Percentiles rank a stretch among this genome's conserved stretches.
phyloP scores from a whole-genome alignment of 1,140 invertebrate species.

The Formica selysi region DNA sequence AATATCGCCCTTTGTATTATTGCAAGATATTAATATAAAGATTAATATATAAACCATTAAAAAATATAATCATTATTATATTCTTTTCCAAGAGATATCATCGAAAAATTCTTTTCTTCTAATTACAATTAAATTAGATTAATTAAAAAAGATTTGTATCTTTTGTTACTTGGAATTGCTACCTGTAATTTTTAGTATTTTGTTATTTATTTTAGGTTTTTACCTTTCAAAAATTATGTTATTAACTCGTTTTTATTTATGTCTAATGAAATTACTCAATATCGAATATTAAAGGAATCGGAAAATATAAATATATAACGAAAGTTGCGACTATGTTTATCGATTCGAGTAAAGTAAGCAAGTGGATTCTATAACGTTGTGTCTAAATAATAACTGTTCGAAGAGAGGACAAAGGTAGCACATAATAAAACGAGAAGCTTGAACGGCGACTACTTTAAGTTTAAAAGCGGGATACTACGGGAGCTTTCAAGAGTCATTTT shows the following conservation, averaged over 20 bases:
- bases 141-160: not conserved
- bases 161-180: not conserved
- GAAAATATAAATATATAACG: not conserved
- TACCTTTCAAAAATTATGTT: too few species aligned
- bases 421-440: slow-evolving; percentile 50
- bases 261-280: too few species aligned
- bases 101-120: not conserved
- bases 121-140: not conserved
- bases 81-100: not conserved
- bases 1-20: not conserved
- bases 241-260: too few species aligned
- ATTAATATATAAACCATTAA: not conserved
- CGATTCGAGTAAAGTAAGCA: not conserved
- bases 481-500: slow-evolving; percentile 57
- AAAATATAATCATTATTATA: slow-evolving; percentile 17
- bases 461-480: slow-evolving; percentile 41
- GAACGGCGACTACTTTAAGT: slow-evolving; percentile 59
- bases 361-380: slow-evolving; percentile 19
- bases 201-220: not conserved
- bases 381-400: slow-evolving; percentile 40
- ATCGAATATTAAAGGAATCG: not conserved
- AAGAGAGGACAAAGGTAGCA: slow-evolving; percentile 37
- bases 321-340: not conserved
- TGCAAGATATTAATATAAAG: not conserved
- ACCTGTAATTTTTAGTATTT: not conserved